Evolutionary conservation across 2,113 vertebrate genomes (phyloP).

Genomic region (Egretta garzetta): DNA sequence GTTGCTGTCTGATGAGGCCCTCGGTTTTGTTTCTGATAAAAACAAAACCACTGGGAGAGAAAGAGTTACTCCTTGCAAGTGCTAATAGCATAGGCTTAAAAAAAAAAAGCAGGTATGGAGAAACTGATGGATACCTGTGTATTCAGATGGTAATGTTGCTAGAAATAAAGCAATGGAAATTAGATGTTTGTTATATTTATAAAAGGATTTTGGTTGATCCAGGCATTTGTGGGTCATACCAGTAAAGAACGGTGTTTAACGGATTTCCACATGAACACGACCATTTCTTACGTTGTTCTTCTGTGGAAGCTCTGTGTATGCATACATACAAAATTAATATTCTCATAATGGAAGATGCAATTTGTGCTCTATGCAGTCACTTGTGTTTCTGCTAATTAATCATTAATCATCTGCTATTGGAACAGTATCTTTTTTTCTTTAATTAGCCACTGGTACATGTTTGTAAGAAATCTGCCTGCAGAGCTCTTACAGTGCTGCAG

Average conservation of each 20-base stretch:
- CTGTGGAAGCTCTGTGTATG: not conserved
- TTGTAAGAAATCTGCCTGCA: constrained; percentile 32
- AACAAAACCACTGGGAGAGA: not conserved
- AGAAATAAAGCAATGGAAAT: not conserved
- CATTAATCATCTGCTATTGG: constrained; percentile 52
- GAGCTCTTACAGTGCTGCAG: not conserved
- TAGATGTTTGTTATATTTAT: not conserved
- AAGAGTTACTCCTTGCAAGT: not conserved
- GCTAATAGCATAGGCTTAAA: not conserved
- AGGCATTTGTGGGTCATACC: not conserved
- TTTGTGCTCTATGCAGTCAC: constrained; percentile 6
- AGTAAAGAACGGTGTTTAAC: not conserved
- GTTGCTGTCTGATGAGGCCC: not conserved
- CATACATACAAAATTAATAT: constrained; percentile 19
- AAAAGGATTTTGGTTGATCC: not conserved
- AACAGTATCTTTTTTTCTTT: constrained; percentile 37
- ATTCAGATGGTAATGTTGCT: not conserved
- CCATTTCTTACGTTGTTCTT: not conserved
- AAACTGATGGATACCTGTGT: not conserved
- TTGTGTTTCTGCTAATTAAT: constrained; percentile 66
- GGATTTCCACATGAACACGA: not conserved
- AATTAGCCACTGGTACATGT: constrained; percentile 16
- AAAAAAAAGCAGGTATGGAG: not conserved
- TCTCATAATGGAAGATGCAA: not conserved
- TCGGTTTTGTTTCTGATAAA: not conserved